Conservation (phyloP, 2,888 invertebrate genomes). For the Oligia fasciuncula region DNA sequence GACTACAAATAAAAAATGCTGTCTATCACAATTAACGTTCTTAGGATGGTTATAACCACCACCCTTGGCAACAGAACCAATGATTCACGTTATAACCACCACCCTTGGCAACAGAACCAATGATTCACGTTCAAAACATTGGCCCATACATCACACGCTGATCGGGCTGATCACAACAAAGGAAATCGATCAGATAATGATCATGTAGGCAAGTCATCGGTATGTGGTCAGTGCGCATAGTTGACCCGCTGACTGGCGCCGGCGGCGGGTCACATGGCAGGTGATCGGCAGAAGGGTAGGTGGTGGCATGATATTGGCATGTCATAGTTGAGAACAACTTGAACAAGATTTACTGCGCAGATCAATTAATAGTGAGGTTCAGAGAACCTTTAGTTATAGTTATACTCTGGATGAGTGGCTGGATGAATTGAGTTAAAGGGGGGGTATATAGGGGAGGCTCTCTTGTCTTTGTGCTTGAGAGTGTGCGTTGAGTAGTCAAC, state of each 20-base stretch:
- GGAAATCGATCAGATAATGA: constrained; percentile 45
- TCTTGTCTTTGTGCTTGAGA: no score
- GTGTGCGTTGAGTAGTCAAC: neutral
- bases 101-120: neutral
- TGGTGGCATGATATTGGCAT: neutral
- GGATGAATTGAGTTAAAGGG: no score
- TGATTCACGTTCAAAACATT: constrained; percentile 11
- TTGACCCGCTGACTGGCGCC: constrained; percentile 58
- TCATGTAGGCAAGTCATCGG: constrained; percentile 28
- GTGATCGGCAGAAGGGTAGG: constrained; percentile 19
- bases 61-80: neutral
- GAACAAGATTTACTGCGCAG: neutral
- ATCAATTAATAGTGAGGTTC: neutral
- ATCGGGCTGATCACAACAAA: constrained; percentile 33
- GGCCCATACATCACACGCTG: neutral
- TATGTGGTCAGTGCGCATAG: constrained; percentile 50
- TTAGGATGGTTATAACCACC: neutral
- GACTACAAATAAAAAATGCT: neutral
- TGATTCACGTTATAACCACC: neutral
- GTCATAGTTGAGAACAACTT: neutral
- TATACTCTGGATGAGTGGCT: neutral
- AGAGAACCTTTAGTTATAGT: neutral
- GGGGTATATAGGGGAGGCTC: no score
- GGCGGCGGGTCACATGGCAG: neutral
- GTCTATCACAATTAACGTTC: neutral